phyloP scores from a whole-genome alignment of 2,113 vertebrate species.

The cattle (Bos taurus) region ARS-UCD2.0 NC_037332.1:82328001-82328500 shows the following conservation, averaged over 20 bases:
- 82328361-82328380: background rate
- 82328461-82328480: background rate
- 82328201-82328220: background rate
- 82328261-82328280: background rate
- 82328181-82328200: background rate
- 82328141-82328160: background rate
- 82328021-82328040: background rate
- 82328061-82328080: background rate
- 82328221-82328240: background rate
- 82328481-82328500: constrained; percentile 22
- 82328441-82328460: background rate
- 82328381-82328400: background rate
- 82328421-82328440: background rate
- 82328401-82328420: background rate
- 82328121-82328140: background rate
- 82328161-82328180: background rate
- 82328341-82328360: background rate
- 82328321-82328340: background rate
- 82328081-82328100: background rate
- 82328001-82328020: background rate
- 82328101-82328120: background rate
- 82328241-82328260: background rate
- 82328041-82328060: background rate
- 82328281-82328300: background rate
- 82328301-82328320: background rate